phyloP scores from a whole-genome alignment of 2,113 vertebrate species.

The Heterotis niloticus region DNA sequence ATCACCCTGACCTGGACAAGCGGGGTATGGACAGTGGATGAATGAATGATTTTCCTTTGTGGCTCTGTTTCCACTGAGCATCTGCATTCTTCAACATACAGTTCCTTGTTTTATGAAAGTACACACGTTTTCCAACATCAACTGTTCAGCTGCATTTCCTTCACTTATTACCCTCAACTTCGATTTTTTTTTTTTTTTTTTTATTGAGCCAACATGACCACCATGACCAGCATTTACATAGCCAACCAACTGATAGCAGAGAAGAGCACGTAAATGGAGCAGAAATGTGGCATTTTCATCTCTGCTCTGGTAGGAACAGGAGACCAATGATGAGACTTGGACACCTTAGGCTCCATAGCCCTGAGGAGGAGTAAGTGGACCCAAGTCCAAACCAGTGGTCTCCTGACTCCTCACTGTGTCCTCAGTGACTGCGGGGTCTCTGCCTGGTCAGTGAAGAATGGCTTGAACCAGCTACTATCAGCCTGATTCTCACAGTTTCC shows the following conservation, averaged over 20 bases:
- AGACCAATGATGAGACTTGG: not conserved
- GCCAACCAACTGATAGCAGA: too few relatives aligned
- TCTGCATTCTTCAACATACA: not conserved
- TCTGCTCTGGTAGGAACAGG: not conserved
- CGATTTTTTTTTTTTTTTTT: too few relatives aligned
- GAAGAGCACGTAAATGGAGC: too few relatives aligned
- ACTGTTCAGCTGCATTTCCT: too few relatives aligned
- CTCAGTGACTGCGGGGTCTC: not conserved
- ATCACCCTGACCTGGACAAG: too few relatives aligned
- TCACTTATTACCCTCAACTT: too few relatives aligned
- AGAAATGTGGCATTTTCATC: constrained; percentile 3
- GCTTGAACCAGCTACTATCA: not conserved
- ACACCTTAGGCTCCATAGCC: not conserved
- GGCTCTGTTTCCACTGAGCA: too few relatives aligned
- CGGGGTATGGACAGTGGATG: too few relatives aligned
- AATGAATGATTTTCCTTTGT: too few relatives aligned
- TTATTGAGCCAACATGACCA: too few relatives aligned
- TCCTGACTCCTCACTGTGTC: not conserved
- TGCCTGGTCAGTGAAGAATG: not conserved
- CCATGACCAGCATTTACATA: too few relatives aligned
- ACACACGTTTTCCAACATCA: not conserved
- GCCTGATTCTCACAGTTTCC: not conserved
- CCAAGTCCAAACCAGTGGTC: not conserved
- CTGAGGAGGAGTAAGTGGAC: not conserved
- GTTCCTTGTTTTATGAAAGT: not conserved